Conservation (phyloP, 2,797 vertebrate genomes). For the Liasis olivaceus region DNA sequence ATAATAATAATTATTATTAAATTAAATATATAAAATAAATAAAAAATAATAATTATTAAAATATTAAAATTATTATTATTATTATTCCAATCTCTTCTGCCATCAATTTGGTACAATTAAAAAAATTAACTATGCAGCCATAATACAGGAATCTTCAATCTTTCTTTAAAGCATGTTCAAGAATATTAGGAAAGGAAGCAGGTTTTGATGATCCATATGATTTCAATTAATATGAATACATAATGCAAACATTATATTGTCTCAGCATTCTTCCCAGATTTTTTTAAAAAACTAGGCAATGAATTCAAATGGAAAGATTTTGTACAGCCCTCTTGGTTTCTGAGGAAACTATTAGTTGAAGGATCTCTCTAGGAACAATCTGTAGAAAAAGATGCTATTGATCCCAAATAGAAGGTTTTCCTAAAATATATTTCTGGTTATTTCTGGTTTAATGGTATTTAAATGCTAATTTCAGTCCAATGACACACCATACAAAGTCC, state of each 20-base stretch:
- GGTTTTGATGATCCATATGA: not conserved
- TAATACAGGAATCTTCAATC: not conserved
- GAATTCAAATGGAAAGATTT: not conserved
- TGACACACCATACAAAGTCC: not conserved
- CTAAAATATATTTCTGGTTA: not conserved
- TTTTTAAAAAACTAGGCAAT: not conserved
- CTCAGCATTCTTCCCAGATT: not conserved
- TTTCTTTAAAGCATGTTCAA: not conserved
- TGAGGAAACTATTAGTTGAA: not conserved
- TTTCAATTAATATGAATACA: not conserved
- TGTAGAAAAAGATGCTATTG: not conserved
- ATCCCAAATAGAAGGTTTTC: not conserved
- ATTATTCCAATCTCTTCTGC: no score
- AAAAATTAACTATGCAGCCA: not conserved
- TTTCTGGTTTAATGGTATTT: conserved; percentile 20
- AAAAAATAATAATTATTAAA: no score
- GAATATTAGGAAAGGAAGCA: not conserved
- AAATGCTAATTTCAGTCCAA: not conserved
- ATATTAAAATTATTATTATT: no score
- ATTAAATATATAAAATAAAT: no score
- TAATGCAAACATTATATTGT: not conserved
- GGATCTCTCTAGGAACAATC: not conserved
- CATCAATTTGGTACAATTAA: not conserved
- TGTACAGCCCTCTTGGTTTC: not conserved
- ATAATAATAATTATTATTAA: no score